A percentile compares a stretch with the other conserved stretches of the same genome.
phyloP scores from a whole-genome alignment of 2,113 vertebrate genomes.

The Percopsis transmontana region DNA sequence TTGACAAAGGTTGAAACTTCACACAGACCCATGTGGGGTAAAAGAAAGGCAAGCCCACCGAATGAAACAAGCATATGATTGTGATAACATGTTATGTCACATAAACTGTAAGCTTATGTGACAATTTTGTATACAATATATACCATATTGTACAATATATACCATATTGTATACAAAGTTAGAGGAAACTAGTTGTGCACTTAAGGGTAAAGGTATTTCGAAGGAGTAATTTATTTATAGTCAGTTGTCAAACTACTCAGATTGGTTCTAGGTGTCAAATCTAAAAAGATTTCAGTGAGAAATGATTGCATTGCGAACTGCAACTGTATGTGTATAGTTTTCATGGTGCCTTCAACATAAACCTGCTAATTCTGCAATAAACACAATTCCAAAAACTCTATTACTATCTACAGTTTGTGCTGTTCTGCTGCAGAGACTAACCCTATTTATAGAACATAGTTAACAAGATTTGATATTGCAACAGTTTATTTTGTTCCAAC shows the following conservation, averaged over 20 bases:
- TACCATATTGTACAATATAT: too few species aligned
- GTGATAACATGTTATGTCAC: too few species aligned
- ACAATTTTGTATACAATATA: too few species aligned
- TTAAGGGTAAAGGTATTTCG: slow-evolving; percentile 4
- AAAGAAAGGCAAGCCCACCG: too few species aligned
- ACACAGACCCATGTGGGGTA: background rate
- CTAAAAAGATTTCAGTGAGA: slow-evolving; percentile 52
- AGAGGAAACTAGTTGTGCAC: background rate
- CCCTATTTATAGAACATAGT: background rate
- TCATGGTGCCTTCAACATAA: slow-evolving; percentile 87
- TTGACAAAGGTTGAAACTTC: background rate
- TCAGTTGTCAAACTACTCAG: slow-evolving; percentile 17
- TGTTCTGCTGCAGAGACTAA: background rate
- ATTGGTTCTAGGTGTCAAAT: slow-evolving; percentile 44
- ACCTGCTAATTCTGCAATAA: slow-evolving; percentile 89
- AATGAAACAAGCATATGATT: too few species aligned
- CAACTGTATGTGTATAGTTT: slow-evolving; percentile 79
- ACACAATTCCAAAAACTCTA: slow-evolving; percentile 66
- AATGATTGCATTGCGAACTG: slow-evolving; percentile 72
- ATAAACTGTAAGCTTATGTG: too few species aligned
- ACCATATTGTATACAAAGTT: too few species aligned
- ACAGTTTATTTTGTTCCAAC: slow-evolving; percentile 67
- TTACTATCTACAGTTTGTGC: background rate
- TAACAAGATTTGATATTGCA: slow-evolving; percentile 50
- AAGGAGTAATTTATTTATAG: slow-evolving; percentile 11